Percentiles rank a stretch among this genome's conserved stretches.
Evolutionary conservation across 1,140 invertebrate genomes (phyloP).

Genomic region (Drosophila tsacasi): DNA sequence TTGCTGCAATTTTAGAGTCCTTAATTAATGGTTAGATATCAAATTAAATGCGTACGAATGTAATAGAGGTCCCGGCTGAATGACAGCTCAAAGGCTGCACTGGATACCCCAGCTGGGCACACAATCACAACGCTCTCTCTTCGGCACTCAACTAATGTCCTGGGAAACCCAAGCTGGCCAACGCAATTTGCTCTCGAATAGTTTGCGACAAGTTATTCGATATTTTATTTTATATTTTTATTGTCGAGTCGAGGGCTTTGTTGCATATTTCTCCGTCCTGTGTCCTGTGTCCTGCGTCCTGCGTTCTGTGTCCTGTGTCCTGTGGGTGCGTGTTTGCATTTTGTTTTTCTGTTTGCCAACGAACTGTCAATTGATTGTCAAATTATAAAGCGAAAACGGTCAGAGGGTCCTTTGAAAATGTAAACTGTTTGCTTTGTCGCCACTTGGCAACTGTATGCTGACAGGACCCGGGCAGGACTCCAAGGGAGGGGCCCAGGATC

Average conservation of each 20-base stretch:
- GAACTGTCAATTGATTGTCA: constrained; percentile 83
- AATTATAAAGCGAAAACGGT: constrained; percentile 74
- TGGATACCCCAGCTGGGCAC: constrained; percentile 18
- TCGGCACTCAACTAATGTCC: constrained; percentile 45
- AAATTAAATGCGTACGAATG: constrained; percentile 13
- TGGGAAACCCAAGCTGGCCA: constrained; percentile 42
- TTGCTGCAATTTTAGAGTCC: neutral
- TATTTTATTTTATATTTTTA: constrained; percentile 60
- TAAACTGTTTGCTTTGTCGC: constrained; percentile 71
- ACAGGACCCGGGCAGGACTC: constrained; percentile 6
- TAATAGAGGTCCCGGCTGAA: neutral
- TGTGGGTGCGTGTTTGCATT: constrained; percentile 50
- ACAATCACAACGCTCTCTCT: neutral
- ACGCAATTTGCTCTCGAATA: constrained; percentile 44
- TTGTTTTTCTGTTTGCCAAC: constrained; percentile 68
- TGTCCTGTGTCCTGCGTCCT: constrained; percentile 21
- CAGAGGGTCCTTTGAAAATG: constrained; percentile 65
- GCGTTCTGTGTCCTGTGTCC: neutral
- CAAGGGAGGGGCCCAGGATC: constrained; percentile 12
- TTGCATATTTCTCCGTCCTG: constrained; percentile 62
- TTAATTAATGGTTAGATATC: constrained; percentile 19
- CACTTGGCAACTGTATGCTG: constrained; percentile 62
- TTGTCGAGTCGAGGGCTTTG: constrained; percentile 66
- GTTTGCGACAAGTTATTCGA: constrained; percentile 70
- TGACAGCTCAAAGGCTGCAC: constrained; percentile 21